A percentile compares a stretch with the other conserved stretches of the same genome.
phyloP scores from a whole-genome alignment of 2,888 invertebrate genomes.

The Priocnemis perturbator region DNA sequence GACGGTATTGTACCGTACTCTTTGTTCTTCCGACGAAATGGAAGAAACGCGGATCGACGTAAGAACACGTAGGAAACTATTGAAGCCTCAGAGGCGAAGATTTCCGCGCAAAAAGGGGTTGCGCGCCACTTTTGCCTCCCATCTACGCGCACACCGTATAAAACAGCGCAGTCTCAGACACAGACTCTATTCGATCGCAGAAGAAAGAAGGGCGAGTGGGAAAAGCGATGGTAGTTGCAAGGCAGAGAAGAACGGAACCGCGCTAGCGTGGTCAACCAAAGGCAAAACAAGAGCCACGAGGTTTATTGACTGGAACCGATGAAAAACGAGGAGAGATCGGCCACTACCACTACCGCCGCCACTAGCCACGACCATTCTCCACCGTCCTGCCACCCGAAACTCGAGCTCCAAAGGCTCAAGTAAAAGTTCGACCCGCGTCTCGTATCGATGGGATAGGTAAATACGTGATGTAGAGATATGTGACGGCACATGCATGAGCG shows the following conservation, averaged over 20 bases:
- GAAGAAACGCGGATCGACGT: too few species aligned
- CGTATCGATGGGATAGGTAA: conserved; percentile 56
- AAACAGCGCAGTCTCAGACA: too few species aligned
- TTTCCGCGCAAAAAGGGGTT: too few species aligned
- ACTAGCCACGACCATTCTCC: conserved; percentile 28
- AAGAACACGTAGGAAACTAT: too few species aligned
- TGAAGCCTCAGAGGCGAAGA: too few species aligned
- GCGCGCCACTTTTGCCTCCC: too few species aligned
- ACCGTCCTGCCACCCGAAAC: conserved; percentile 40
- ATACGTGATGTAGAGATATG: conserved; percentile 50
- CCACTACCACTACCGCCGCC: conserved; percentile 35
- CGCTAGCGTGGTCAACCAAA: conserved; percentile 64
- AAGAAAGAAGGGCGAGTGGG: conserved; percentile 38
- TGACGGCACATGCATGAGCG: conserved; percentile 34
- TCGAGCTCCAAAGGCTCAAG: conserved; percentile 37
- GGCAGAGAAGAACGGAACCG: conserved; percentile 60
- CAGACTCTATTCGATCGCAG: not conserved
- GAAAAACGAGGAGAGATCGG: conserved; percentile 64
- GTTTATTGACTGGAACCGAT: conserved; percentile 71
- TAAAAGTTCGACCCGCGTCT: conserved; percentile 49
- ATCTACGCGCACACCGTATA: too few species aligned
- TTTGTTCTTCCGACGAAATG: not conserved
- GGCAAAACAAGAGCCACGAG: conserved; percentile 67
- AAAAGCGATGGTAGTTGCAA: conserved; percentile 47
- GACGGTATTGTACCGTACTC: not conserved